Evolutionary conservation across 1,140 invertebrate species (phyloP), one percentile per base, ranked within the genome.

Genomic region (Matsumurasca onukii): DNA sequence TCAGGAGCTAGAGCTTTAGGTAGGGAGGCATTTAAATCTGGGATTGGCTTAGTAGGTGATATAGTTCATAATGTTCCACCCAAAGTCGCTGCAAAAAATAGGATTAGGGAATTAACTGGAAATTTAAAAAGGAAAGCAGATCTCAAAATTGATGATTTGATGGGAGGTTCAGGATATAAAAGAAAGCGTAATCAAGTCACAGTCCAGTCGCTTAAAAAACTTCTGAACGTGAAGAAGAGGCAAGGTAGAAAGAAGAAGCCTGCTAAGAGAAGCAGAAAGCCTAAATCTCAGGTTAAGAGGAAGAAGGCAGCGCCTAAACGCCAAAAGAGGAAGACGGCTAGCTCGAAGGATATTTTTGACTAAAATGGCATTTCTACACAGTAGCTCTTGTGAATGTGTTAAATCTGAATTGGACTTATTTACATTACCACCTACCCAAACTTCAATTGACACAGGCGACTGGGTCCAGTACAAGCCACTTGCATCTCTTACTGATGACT

Each of bases 381-480:
- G 30, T 27, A 22, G 30, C 24, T 61, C 57, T n/a, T 61, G 57
- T 31, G 57, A 61, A 20, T 61, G 57, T 31, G 57, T 61, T 13
- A 61, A 61, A 61, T 61, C 57, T 31, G 57, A 61, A 61, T 20
- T 61, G n/a, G 57, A 61, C 29, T 27, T 61, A 27, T 61, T 61
- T 31, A 27, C 57, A 9, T 51, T 51, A 31, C 76, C 79, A 27
- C 74, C 77, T 2, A 80, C 78, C 3, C 77, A 82, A 72, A 81
- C 78, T 3, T 76, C 75, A 5, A 77, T 81, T 34, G 76, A 80
- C 72, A 66, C 48, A 39, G 75, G 71, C 3, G 57, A 74, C 34
- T 78, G 71, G 73, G 66, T 79, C 45, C 72, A 79, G 69, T 80
- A 80, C 71, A 79, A 81, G 69, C 79, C 78, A 15, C 75, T 80